Conservation (phyloP, 2,113 vertebrate species). For the Dipodomys merriami region DNA sequence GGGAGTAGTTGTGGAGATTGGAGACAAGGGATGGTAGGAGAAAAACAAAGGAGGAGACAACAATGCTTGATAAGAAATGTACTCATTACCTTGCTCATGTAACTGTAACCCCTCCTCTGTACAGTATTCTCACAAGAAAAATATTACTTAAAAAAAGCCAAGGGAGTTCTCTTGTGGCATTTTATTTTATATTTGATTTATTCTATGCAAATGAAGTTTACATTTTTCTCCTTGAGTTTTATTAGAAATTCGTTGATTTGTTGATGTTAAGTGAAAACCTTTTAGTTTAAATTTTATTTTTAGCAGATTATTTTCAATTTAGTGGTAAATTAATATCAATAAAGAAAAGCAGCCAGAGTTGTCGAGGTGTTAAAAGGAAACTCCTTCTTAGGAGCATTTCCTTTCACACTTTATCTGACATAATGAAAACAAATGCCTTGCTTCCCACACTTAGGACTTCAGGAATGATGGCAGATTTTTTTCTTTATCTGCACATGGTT, state of each 20-base stretch:
- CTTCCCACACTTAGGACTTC: slow-evolving; percentile 24
- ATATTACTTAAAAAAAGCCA: neutral
- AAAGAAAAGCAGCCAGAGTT: slow-evolving; percentile 61
- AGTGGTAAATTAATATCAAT: slow-evolving; percentile 71
- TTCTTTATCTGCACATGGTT: slow-evolving; percentile 1
- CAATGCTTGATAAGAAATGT: too few relatives aligned
- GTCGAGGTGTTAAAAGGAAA: slow-evolving; percentile 59
- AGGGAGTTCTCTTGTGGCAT: neutral
- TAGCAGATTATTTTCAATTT: slow-evolving; percentile 71
- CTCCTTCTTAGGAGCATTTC: slow-evolving; percentile 57
- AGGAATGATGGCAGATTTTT: neutral
- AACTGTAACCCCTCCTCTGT: too few relatives aligned
- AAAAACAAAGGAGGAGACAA: too few relatives aligned
- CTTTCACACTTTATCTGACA: slow-evolving; percentile 61
- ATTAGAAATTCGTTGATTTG: slow-evolving; percentile 45
- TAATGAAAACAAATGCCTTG: slow-evolving; percentile 69
- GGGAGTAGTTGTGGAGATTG: too few relatives aligned
- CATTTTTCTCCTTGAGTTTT: neutral
- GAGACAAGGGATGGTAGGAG: too few relatives aligned
- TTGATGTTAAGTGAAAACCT: slow-evolving; percentile 67
- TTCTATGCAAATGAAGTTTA: neutral
- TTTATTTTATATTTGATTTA: slow-evolving; percentile 27
- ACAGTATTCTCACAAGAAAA: too few relatives aligned
- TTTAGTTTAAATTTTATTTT: slow-evolving; percentile 73
- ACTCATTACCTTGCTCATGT: too few relatives aligned